phyloP scores from a whole-genome alignment of 2,888 invertebrate species.

The Lordiphosa andalusiaca region DNA sequence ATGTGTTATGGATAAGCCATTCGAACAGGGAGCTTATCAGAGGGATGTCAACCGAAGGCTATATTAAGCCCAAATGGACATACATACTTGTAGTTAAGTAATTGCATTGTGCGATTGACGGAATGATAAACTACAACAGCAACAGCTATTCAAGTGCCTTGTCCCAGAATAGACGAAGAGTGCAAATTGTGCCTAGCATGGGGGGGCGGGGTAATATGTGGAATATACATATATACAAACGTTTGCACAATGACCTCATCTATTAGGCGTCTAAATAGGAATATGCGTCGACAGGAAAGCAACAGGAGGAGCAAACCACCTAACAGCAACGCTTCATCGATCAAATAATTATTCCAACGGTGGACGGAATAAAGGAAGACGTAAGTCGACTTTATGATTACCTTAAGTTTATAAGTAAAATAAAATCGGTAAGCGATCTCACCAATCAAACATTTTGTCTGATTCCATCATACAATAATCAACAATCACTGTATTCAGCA shows the following conservation, averaged over 20 bases:
- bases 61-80: too few relatives aligned
- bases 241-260: conserved; percentile 63
- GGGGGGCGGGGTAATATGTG: background rate
- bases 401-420: too few relatives aligned
- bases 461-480: too few relatives aligned
- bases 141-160: background rate
- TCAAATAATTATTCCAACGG: conserved; percentile 36
- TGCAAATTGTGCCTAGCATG: too few relatives aligned
- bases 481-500: too few relatives aligned
- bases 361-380: conserved; percentile 1
- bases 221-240: background rate
- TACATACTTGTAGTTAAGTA: conserved; percentile 33
- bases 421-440: too few relatives aligned
- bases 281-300: conserved; percentile 30
- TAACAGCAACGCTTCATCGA: conserved; percentile 33
- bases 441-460: too few relatives aligned
- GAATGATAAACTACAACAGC: background rate
- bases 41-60: conserved; percentile 8
- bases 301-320: conserved; percentile 21
- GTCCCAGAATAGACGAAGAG: too few relatives aligned
- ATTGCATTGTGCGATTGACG: conserved; percentile 36
- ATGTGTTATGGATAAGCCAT: conserved; percentile 11
- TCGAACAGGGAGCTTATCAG: conserved; percentile 1
- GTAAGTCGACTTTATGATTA: background rate
- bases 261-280: conserved; percentile 29